phyloP scores from a whole-genome alignment of 2,113 vertebrate species.

The Egretta garzetta region DNA sequence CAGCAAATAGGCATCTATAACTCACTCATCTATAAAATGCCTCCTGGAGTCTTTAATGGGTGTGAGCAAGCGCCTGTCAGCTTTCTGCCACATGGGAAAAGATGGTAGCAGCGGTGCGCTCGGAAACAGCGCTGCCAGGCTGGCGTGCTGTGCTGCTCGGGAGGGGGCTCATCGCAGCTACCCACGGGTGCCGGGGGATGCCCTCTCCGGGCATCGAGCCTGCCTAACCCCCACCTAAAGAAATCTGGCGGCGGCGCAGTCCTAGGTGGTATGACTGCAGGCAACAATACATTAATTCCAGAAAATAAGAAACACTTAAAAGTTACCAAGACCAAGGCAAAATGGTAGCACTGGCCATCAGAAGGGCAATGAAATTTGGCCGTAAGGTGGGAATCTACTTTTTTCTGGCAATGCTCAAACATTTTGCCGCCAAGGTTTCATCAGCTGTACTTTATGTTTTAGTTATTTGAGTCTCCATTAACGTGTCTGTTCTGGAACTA shows the following conservation, averaged over 20 bases:
- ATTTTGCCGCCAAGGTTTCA: slow-evolving; percentile 42
- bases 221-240: not conserved
- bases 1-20: not conserved
- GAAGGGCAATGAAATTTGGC: not conserved
- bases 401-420: not conserved
- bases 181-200: rapidly evolving
- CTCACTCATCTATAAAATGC: not conserved
- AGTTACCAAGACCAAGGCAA: not conserved
- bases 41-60: not conserved
- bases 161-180: rapidly evolving
- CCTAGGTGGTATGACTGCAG: not conserved
- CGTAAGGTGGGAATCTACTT: not conserved
- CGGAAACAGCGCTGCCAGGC: not conserved
- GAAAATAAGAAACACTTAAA: not conserved
- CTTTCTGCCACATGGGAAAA: not conserved
- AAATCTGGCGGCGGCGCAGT: not conserved
- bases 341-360: not conserved
- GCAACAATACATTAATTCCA: not conserved
- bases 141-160: rapidly evolving
- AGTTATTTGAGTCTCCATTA: slow-evolving; percentile 41
- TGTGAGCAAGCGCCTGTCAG: not conserved
- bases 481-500: slow-evolving; percentile 41
- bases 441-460: not conserved
- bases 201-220: rapidly evolving
- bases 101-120: not conserved